phyloP scores from a whole-genome alignment of 2,113 vertebrate species.

The Falcunculus frontatus region DNA sequence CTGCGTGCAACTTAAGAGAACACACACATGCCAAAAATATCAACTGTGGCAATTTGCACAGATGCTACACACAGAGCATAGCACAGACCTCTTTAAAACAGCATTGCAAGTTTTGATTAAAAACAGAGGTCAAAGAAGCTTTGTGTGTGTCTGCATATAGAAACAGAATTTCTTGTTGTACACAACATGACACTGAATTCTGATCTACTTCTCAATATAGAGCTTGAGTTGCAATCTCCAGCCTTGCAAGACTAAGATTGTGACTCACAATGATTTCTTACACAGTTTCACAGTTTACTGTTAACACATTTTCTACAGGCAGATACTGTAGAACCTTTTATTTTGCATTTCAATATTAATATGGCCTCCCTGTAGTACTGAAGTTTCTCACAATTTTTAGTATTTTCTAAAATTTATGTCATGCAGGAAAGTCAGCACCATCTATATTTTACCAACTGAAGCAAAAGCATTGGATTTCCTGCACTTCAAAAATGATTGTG shows the following conservation, averaged over 20 bases:
- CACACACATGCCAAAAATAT: not conserved
- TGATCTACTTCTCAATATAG: not conserved
- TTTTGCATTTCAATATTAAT: not conserved
- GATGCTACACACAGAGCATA: not conserved
- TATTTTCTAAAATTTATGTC: not conserved
- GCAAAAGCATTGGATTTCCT: not conserved
- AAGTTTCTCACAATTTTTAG: not conserved
- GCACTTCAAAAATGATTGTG: not conserved
- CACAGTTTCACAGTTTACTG: not conserved
- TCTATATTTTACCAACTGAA: not conserved
- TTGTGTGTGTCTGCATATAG: fast-evolving
- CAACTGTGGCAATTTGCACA: not conserved
- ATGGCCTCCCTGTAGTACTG: not conserved
- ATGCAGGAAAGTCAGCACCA: not conserved
- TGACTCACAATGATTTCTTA: not conserved
- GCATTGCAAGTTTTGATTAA: not conserved
- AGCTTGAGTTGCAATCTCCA: not conserved
- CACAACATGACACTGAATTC: not conserved
- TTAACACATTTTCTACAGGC: not conserved
- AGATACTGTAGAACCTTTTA: not conserved
- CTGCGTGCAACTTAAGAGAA: not conserved
- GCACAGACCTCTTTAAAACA: not conserved
- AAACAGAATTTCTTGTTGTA: not conserved
- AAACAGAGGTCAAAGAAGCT: not conserved
- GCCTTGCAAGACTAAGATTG: not conserved